phyloP scores from a whole-genome alignment of 2,113 vertebrate species.

The Petroica traversi region DNA sequence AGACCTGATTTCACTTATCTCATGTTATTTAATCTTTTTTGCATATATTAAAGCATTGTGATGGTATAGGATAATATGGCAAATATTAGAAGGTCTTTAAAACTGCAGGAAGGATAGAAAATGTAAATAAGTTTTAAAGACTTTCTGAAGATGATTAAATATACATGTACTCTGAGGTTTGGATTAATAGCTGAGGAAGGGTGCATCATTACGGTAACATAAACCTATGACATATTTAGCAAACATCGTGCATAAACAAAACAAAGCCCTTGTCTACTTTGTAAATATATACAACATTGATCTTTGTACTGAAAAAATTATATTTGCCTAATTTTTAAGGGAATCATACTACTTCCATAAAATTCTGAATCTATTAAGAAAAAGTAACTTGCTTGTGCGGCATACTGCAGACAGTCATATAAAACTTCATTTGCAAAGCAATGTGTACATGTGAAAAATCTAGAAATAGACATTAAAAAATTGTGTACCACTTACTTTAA shows the following conservation, averaged over 20 bases:
- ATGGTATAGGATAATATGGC: conserved; percentile 41
- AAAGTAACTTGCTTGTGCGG: not conserved
- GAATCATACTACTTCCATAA: not conserved
- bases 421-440: not conserved
- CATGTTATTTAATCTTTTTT: not conserved
- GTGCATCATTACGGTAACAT: conserved; percentile 44
- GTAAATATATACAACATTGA: conserved; percentile 45
- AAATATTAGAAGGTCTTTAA: conserved; percentile 67
- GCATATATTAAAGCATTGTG: conserved; percentile 44
- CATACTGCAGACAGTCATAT: not conserved
- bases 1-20: not conserved
- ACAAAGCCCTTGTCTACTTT: conserved; percentile 31
- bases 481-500: not conserved
- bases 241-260: conserved; percentile 64
- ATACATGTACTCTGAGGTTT: conserved; percentile 60
- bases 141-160: conserved; percentile 73
- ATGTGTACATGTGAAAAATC: not conserved
- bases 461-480: not conserved
- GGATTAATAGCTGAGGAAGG: conserved; percentile 67
- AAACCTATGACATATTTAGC: conserved; percentile 61
- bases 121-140: conserved; percentile 67
- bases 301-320: not conserved
- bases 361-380: not conserved
- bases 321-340: not conserved
- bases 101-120: conserved; percentile 43